Conservation (phyloP, 2,888 invertebrate species). For the Shargacucullia verbasci region DNA sequence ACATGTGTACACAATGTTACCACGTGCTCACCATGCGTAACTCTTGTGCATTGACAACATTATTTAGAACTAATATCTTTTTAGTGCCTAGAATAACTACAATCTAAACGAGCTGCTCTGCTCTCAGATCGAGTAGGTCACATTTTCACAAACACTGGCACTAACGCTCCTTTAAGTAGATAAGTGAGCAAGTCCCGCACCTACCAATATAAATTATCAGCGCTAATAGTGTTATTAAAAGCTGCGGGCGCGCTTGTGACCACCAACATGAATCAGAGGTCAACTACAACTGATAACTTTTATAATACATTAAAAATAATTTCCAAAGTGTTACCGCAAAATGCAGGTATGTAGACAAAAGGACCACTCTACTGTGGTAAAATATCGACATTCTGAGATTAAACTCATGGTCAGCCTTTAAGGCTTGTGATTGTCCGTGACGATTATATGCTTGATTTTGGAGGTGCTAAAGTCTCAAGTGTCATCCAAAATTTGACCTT, state of each 20-base stretch:
- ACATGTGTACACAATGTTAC: neutral
- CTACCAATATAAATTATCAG: neutral
- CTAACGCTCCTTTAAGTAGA: neutral
- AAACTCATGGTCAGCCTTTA: too few species aligned
- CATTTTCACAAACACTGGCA: too few species aligned
- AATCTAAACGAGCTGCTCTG: too few species aligned
- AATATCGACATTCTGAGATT: too few species aligned
- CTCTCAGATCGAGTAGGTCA: too few species aligned
- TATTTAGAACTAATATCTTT: too few species aligned
- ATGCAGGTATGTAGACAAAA: conserved; percentile 3
- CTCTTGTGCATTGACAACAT: too few species aligned
- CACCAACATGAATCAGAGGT: conserved; percentile 21
- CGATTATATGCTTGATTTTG: too few species aligned
- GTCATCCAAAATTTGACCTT: too few species aligned
- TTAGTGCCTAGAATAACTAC: too few species aligned
- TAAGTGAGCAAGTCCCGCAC: neutral
- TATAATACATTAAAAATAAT: conserved; percentile 18
- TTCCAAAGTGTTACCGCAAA: conserved; percentile 10
- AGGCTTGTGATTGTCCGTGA: too few species aligned
- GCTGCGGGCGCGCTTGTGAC: conserved; percentile 10
- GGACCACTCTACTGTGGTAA: neutral
- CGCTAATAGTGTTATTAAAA: conserved; percentile 14
- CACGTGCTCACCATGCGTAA: conserved; percentile 1
- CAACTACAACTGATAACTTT: conserved; percentile 33
- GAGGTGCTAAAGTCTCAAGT: too few species aligned